Evolutionary conservation across 2,113 vertebrate genomes (phyloP).

Genomic region (Leptodactylus fuscus): DNA sequence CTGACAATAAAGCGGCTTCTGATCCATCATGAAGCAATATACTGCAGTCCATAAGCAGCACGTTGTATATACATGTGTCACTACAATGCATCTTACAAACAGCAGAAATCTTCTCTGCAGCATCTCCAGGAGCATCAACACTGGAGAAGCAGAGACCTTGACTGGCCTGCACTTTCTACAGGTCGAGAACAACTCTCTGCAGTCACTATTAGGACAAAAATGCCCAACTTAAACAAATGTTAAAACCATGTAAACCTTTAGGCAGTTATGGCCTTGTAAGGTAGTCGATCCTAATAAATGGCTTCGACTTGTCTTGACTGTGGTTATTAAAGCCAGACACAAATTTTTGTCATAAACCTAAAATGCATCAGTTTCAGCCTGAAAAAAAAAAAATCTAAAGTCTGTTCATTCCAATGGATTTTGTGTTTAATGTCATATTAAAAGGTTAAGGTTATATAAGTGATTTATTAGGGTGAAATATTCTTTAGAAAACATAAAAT

Average conservation of each 20-base stretch:
- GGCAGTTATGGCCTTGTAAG: conserved; percentile 34
- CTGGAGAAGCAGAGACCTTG: not conserved
- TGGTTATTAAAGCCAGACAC: conserved; percentile 31
- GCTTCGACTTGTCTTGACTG: conserved; percentile 44
- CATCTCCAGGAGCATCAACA: not conserved
- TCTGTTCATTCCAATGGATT: not conserved
- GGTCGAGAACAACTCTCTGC: conserved; percentile 49
- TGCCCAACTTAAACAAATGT: conserved; percentile 61
- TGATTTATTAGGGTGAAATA: too few relatives aligned
- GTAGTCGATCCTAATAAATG: conserved; percentile 58
- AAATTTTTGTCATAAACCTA: conserved; percentile 38
- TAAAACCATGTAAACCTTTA: conserved; percentile 50
- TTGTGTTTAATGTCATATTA: not conserved
- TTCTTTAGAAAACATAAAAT: too few relatives aligned
- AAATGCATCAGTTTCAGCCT: not conserved
- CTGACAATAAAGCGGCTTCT: not conserved
- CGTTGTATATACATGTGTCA: not conserved
- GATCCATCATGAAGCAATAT: not conserved
- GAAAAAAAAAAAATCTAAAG: not conserved
- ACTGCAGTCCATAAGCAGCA: not conserved
- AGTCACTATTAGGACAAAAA: conserved; percentile 53
- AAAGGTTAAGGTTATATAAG: too few relatives aligned
- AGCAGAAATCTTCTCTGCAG: not conserved
- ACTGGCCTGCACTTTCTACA: not conserved
- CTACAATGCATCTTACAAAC: not conserved